Conservation (phyloP, 2,888 invertebrate species). For the Glaucopsyche alexis region DNA sequence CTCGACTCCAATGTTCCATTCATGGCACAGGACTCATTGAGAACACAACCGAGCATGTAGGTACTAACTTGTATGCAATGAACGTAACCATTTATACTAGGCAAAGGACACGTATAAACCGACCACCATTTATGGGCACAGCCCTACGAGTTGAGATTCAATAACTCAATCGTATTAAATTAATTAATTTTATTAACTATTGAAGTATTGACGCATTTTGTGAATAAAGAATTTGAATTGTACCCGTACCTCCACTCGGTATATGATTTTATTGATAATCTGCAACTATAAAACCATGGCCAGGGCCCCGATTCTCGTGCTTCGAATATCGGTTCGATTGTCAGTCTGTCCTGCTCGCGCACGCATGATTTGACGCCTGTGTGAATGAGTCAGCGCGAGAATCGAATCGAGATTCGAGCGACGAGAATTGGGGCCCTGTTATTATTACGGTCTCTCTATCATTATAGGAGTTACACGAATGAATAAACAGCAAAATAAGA, state of each 20-base stretch:
- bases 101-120: slow-evolving; percentile 46
- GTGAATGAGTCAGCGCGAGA: too few species aligned
- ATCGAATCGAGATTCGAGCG: too few species aligned
- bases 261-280: too few species aligned
- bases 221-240: too few species aligned
- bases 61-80: slow-evolving; percentile 55
- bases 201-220: not conserved
- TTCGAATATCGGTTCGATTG: too few species aligned
- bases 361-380: too few species aligned
- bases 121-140: slow-evolving; percentile 44
- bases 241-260: not conserved
- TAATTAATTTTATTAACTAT: not conserved
- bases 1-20: slow-evolving; percentile 58
- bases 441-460: not conserved
- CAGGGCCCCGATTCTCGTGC: too few species aligned
- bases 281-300: too few species aligned
- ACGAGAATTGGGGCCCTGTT: too few species aligned
- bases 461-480: not conserved
- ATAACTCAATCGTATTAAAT: slow-evolving; percentile 35
- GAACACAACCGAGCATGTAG: slow-evolving; percentile 50
- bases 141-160: slow-evolving; percentile 41
- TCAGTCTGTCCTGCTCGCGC: too few species aligned
- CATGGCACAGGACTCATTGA: slow-evolving; percentile 53
- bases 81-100: slow-evolving; percentile 47
- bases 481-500: not conserved